Percentiles rank a stretch among this genome's conserved stretches.
These are phyloP conservation scores for Sorex araneus DNA, from an alignment of 2,113 vertebrate genomes.

Conservation along the genomic window DNA sequence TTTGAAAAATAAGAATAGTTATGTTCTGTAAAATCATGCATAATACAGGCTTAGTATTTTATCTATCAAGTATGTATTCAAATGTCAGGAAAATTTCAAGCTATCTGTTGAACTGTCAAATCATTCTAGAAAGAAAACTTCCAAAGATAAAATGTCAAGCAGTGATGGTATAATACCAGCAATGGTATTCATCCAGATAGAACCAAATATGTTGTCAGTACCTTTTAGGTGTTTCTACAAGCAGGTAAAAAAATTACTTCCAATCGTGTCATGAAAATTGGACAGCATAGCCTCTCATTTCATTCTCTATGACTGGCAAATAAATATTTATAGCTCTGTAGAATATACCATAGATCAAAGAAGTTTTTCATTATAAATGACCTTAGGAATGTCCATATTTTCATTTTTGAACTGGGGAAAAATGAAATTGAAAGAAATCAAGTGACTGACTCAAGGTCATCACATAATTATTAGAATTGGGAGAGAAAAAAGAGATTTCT, in stretches of 20 bases:
- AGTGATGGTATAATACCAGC: constrained; percentile 50
- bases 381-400: constrained; percentile 60
- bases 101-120: constrained; percentile 72
- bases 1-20: constrained; percentile 56
- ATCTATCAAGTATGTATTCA: constrained; percentile 57
- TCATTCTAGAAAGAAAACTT: constrained; percentile 63
- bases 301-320: constrained; percentile 56
- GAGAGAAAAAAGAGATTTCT: neutral
- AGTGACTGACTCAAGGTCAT: constrained; percentile 61
- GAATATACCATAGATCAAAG: constrained; percentile 28
- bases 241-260: constrained; percentile 51
- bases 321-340: constrained; percentile 73
- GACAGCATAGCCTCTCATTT: constrained; percentile 68
- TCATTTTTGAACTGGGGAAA: constrained; percentile 9
- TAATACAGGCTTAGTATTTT: constrained; percentile 1
- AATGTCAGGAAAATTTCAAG: constrained; percentile 53
- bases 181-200: constrained; percentile 70
- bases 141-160: constrained; percentile 77
- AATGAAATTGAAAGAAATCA: constrained; percentile 29
- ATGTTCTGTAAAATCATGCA: neutral
- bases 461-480: constrained; percentile 11
- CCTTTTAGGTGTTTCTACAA: constrained; percentile 46
- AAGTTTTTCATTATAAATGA: constrained; percentile 68
- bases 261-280: constrained; percentile 71
- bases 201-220: constrained; percentile 50